Base-by-base conservation (phyloP, 53 echinoderm and acorn worm species). In the Holothuria scabra region DNA sequence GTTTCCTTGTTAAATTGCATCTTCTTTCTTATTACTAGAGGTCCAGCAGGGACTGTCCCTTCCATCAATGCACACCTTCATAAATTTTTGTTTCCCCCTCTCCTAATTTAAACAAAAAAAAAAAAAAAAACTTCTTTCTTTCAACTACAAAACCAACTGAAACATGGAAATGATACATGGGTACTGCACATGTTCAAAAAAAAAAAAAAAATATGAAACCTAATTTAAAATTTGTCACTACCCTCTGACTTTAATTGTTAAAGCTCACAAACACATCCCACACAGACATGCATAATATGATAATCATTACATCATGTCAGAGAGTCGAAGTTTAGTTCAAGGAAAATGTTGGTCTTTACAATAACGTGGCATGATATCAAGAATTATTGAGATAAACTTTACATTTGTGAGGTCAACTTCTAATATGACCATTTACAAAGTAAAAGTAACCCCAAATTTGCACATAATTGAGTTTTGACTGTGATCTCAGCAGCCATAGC, bases 151-250 rank as follows among this genome's bases (percentile, higher is more conserved):
- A 64, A 28, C 25, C n/a, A 71, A 71, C 71, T 71, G 33, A 71
- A 52, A 44, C 26, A 71, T 71, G 71, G 71, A 71, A 71, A 71
- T 71, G 23, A 41, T 71, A 71, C 71, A 71, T 71, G 71, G 71
- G 71, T 71, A 71, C 41, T 71, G 71, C 71, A 71, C 71, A 71
- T 71, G 16, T 44, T 68, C 68, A 68, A 68, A 68, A 68, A 68
- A 37, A 33, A 68, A 37, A 33, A 67, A 46, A 38, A 41, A 71
- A 24, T 71, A 35, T 68, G 32, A 68, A 31, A n/a, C 34, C 37
- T 68, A 38, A 32, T 21, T 37, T 68, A 41, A 41, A 41, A 38
- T 38, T 68, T 35, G 5, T 31, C 21, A n/a, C 41, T 14, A 7
- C 52, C 52, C 52, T 52, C 52, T 52, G 52, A 52, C 52, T 46